A percentile compares a stretch with the other conserved stretches of the same genome.
phyloP scores from a whole-genome alignment of 2,888 invertebrate genomes.

The Cantharis rufa region DNA sequence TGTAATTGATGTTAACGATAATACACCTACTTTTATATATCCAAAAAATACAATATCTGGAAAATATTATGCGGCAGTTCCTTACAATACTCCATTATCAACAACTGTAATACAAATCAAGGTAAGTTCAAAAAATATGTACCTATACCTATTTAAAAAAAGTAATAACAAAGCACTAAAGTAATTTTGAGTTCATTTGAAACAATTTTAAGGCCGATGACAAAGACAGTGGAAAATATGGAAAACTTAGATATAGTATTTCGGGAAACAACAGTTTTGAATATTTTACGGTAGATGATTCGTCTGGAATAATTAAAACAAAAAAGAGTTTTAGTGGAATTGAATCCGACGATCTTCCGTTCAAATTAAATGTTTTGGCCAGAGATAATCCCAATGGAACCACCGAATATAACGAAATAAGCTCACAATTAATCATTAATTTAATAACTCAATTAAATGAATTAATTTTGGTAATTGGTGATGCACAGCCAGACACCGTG shows the following conservation, averaged over 20 bases:
- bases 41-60: constrained; percentile 65
- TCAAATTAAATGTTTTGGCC: constrained; percentile 74
- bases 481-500: constrained; percentile 73
- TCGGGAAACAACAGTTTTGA: constrained; percentile 57
- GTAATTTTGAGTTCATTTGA: not conserved
- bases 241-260: constrained; percentile 72
- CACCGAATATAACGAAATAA: constrained; percentile 65
- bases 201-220: constrained; percentile 73
- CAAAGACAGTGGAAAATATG: constrained; percentile 81
- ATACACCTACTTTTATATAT: constrained; percentile 80
- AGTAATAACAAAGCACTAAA: no score
- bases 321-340: constrained; percentile 73
- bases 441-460: constrained; percentile 77
- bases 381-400: constrained; percentile 73
- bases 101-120: constrained; percentile 79
- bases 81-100: constrained; percentile 72
- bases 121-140: constrained; percentile 51
- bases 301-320: constrained; percentile 77
- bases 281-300: constrained; percentile 74
- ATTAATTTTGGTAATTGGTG: constrained; percentile 76
- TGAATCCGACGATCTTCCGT: constrained; percentile 67
- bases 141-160: no score
- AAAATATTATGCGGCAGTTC: constrained; percentile 81
- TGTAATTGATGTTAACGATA: constrained; percentile 88
- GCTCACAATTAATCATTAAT: constrained; percentile 74